phyloP scores from a whole-genome alignment of 2,888 invertebrate species.

The Apamea crenata region DNA sequence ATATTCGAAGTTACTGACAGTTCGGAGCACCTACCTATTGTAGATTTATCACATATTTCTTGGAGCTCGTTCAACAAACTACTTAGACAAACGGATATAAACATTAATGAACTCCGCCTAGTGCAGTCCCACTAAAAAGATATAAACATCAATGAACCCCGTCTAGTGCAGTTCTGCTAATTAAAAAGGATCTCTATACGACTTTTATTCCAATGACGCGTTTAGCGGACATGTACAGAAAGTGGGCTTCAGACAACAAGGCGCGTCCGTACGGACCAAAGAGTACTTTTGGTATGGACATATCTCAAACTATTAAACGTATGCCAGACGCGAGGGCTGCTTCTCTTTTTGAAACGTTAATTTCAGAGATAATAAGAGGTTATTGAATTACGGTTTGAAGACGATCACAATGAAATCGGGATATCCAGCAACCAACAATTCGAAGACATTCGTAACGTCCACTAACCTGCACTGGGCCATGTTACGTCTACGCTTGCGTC shows the following conservation, averaged over 20 bases:
- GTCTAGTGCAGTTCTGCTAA: not conserved
- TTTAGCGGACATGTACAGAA: not conserved
- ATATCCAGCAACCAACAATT: not conserved
- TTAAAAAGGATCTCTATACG: too few relatives aligned
- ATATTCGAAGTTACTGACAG: not conserved
- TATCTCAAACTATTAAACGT: too few relatives aligned
- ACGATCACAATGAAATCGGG: not conserved
- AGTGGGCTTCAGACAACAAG: too few relatives aligned
- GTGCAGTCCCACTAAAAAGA: not conserved
- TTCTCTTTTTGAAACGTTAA: too few relatives aligned
- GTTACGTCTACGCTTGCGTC: not conserved
- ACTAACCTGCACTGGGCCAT: constrained; percentile 1
- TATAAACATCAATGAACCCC: too few relatives aligned
- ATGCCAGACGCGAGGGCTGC: too few relatives aligned
- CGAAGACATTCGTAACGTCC: not conserved
- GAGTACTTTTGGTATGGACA: too few relatives aligned
- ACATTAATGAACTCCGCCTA: not conserved
- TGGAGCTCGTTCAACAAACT: not conserved
- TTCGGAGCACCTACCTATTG: not conserved
- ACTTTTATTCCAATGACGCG: not conserved
- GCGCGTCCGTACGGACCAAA: too few relatives aligned
- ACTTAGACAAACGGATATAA: not conserved
- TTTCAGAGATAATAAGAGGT: too few relatives aligned
- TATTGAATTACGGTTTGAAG: too few relatives aligned
- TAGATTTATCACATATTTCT: not conserved